Evolutionary conservation across 2,113 vertebrate species (phyloP).

Genomic region (Gymnogyps californianus): DNA sequence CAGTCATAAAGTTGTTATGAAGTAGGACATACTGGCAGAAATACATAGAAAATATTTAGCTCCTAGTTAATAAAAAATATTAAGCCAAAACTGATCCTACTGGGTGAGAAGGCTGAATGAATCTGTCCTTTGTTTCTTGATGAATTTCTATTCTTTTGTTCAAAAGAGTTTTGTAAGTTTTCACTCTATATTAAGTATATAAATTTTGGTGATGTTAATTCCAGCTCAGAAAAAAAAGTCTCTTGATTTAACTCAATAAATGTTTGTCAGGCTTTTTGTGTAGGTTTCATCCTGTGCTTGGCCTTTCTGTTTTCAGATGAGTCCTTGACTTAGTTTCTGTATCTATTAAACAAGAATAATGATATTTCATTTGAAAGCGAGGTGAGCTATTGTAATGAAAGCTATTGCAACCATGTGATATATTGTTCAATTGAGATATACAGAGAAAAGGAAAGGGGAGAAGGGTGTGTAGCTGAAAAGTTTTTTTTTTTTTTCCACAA

Average conservation of each 20-base stretch:
- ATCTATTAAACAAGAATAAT: background rate
- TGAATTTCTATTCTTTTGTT: background rate
- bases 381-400: background rate
- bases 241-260: background rate
- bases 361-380: background rate
- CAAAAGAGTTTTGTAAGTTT: background rate
- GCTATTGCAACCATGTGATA: background rate
- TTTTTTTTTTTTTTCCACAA: background rate
- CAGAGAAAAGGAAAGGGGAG: background rate
- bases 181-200: background rate
- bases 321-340: background rate
- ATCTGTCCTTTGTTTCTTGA: background rate
- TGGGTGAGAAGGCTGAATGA: background rate
- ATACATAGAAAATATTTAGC: background rate
- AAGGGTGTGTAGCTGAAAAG: background rate
- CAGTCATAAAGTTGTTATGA: background rate
- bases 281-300: background rate
- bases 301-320: background rate
- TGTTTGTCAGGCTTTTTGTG: background rate
- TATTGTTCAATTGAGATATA: background rate
- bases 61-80: background rate
- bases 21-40: background rate
- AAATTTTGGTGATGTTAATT: background rate
- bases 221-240: background rate
- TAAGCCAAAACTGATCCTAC: background rate